Base-by-base conservation (phyloP, 2,797 vertebrate genomes). In the Cirrhinus mrigala region DNA sequence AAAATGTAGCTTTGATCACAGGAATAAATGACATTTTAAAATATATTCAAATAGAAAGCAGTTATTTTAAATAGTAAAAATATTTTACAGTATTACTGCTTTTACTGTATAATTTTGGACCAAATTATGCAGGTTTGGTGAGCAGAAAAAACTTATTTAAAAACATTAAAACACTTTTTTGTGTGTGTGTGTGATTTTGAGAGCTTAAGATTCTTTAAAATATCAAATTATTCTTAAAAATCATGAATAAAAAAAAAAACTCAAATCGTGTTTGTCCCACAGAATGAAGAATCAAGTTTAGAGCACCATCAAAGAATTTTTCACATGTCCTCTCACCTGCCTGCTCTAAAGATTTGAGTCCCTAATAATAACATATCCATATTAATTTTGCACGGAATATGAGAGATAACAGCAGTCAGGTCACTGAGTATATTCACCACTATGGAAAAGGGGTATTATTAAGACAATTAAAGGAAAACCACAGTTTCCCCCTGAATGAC, bases 381-480 rank as follows among this genome's bases (percentile, higher is more conserved):
- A 46, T 9, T 75, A 16, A 16, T 64, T 52, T 48, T 48, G 82
- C 27, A 50, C 18, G 2, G 16, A 44, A 68, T 20, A 71, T 58
- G 22, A 29, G 18, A 14, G 54, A 29, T 33, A 50, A 29, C 44
- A 76, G 69, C 80, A 80, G 69, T 60, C 70, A 20, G 44, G 48
- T 40, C 27, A 48, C 83, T 29, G 33, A 73, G 87, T 89, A 66
- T 88, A 81, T 92, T 89, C 88, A 81, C 70, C 40, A 80, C 90
- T 86, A 89, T 88, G 86, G 91, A 92, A 93, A 93, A 77, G 84
- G 54, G 85, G 85, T 81, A 84, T 73, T 83, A 91, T 73, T 29
- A 52, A 52, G 84, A 93, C 92, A 93, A 93, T 91, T 54, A 83
- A 90, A 92, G 91, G 92, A 94, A 92, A 84, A 27, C 85, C 83